phyloP scores from a whole-genome alignment of 2,888 invertebrate species.

The Phyllotreta cruciferae region DNA sequence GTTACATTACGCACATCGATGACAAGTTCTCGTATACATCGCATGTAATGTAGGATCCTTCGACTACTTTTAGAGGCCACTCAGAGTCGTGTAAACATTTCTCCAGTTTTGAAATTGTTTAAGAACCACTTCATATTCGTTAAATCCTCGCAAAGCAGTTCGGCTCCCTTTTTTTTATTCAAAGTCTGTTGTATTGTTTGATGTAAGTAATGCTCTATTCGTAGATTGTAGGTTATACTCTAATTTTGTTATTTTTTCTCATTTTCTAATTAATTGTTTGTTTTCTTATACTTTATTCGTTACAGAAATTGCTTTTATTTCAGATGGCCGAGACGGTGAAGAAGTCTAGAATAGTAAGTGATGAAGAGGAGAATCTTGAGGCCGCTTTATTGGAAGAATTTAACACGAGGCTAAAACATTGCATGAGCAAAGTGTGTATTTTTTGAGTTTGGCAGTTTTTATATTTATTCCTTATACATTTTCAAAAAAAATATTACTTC shows the following conservation, averaged over 20 bases:
- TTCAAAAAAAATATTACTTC: slow-evolving; percentile 29
- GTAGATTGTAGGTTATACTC: neutral
- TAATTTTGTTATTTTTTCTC: neutral
- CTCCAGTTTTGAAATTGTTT: too few relatives aligned
- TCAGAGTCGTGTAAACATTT: too few relatives aligned
- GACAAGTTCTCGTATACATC: too few relatives aligned
- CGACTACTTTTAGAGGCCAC: too few relatives aligned
- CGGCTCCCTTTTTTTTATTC: too few relatives aligned
- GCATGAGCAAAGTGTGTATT: slow-evolving; percentile 60
- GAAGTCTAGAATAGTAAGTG: slow-evolving; percentile 61
- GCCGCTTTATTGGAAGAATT: slow-evolving; percentile 60
- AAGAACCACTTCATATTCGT: too few relatives aligned
- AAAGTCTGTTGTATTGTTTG: too few relatives aligned
- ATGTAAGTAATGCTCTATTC: neutral
- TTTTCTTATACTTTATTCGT: neutral
- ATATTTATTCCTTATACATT: slow-evolving; percentile 25
- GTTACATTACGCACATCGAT: too few relatives aligned
- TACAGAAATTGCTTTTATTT: slow-evolving; percentile 40
- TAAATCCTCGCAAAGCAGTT: too few relatives aligned
- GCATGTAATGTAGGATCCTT: too few relatives aligned
- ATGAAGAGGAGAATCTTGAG: slow-evolving; percentile 56
- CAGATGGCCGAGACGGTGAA: slow-evolving; percentile 61
- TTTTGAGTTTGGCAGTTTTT: slow-evolving; percentile 36
- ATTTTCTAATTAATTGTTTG: neutral
- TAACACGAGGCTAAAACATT: slow-evolving; percentile 60